phyloP scores from a whole-genome alignment of 2,888 invertebrate species.

The Sclerodermus sp. region DNA sequence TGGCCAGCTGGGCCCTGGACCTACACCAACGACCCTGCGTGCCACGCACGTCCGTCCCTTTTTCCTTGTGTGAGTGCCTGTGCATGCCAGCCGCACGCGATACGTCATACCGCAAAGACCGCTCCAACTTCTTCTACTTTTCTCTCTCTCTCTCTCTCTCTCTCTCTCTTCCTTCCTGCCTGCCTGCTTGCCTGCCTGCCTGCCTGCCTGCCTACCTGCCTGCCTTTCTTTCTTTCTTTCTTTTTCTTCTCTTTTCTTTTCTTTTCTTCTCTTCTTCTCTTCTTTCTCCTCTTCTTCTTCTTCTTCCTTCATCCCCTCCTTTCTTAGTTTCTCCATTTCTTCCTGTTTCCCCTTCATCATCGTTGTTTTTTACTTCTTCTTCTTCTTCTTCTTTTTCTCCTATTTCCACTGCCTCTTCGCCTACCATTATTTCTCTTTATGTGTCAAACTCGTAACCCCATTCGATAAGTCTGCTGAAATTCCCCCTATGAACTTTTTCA shows the following conservation, averaged over 20 bases:
- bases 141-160: slow-evolving; percentile 1
- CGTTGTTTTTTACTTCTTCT: neutral
- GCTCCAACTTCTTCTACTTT: slow-evolving; percentile 4
- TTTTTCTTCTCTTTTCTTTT: slow-evolving; percentile 4
- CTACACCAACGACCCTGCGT: slow-evolving; percentile 50
- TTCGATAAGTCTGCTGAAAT: too few species aligned
- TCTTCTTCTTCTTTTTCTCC: neutral
- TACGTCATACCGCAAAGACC: neutral
- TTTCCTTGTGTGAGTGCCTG: neutral
- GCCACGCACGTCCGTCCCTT: slow-evolving; percentile 25
- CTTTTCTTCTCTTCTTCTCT: too few species aligned
- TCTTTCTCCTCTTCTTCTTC: too few species aligned
- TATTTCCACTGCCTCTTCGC: too few species aligned
- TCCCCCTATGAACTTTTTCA: too few species aligned
- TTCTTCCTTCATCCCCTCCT: neutral
- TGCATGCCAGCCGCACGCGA: neutral
- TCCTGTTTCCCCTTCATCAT: neutral
- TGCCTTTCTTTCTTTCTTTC: neutral
- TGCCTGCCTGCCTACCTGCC: neutral
- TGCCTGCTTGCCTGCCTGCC: neutral
- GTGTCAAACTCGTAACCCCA: too few species aligned
- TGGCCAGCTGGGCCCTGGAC: slow-evolving; percentile 57
- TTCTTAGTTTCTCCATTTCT: neutral
- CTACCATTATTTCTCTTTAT: too few species aligned
- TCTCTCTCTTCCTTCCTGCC: neutral